Evolutionary conservation across 2,888 invertebrate species (phyloP).

Genomic region (Terebella lapidaria): DNA sequence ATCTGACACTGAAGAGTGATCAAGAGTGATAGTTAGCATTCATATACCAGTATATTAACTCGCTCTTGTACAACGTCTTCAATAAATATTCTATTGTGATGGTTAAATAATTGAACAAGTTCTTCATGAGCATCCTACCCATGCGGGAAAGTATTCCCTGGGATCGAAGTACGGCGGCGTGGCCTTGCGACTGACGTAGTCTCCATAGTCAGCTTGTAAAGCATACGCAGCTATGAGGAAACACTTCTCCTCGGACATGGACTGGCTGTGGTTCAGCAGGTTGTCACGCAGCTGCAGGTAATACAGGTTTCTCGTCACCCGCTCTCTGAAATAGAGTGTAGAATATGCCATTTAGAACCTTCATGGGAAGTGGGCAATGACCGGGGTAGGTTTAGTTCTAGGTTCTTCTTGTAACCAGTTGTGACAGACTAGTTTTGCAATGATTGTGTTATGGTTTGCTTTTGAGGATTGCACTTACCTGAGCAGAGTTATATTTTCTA

Average conservation of each 20-base stretch:
- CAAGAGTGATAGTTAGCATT: too few species aligned
- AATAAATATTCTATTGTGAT: too few species aligned
- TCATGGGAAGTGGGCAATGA: background rate
- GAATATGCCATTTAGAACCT: background rate
- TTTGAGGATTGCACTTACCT: too few species aligned
- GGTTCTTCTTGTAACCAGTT: too few species aligned
- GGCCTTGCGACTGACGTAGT: constrained; percentile 67
- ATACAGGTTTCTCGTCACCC: constrained; percentile 86
- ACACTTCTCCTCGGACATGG: constrained; percentile 55
- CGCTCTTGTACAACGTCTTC: too few species aligned
- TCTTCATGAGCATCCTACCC: too few species aligned
- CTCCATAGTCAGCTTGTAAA: constrained; percentile 87
- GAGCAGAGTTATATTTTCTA: constrained; percentile 82
- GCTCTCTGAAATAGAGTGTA: constrained; percentile 61
- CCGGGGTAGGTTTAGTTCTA: too few species aligned
- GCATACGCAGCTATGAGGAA: constrained; percentile 82
- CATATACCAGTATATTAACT: too few species aligned
- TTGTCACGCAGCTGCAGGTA: constrained; percentile 92
- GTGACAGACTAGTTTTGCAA: too few species aligned
- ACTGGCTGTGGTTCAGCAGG: constrained; percentile 57
- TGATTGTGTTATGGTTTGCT: too few species aligned
- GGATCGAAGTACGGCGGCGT: constrained; percentile 65
- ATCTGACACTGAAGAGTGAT: too few species aligned
- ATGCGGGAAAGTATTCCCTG: constrained; percentile 76
- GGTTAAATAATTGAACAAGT: too few species aligned